A percentile compares a stretch with the other conserved stretches of the same genome.
These are phyloP conservation scores for Cyclopterus lumpus DNA, from an alignment of 2,797 vertebrate genomes.

Conservation along the genomic window DNA sequence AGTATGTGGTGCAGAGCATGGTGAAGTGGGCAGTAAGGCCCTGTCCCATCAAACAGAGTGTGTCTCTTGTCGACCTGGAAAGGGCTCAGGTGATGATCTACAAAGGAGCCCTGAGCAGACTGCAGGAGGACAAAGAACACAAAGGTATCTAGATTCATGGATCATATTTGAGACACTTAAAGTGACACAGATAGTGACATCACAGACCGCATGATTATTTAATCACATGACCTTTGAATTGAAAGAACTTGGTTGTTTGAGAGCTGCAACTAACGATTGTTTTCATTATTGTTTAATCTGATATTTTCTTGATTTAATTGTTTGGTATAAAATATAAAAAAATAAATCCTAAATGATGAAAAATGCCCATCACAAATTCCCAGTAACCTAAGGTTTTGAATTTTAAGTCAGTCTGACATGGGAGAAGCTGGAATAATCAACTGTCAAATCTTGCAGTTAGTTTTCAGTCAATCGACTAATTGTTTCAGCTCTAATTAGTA, in stretches of 20 bases:
- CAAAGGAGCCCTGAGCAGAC: constrained; percentile 80
- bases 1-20: constrained; percentile 88
- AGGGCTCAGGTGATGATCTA: constrained; percentile 88
- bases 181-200: no score
- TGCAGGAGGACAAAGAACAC: constrained; percentile 80
- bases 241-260: background rate
- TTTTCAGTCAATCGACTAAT: background rate
- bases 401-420: no score
- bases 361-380: background rate
- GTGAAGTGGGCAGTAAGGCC: constrained; percentile 87
- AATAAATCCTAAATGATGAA: background rate
- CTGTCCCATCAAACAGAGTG: constrained; percentile 85
- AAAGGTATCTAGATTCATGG: constrained; percentile 76
- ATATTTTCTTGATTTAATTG: background rate
- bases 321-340: background rate
- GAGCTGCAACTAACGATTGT: no score
- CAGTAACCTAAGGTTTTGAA: background rate
- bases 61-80: constrained; percentile 84
- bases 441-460: background rate
- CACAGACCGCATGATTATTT: constrained; percentile 5
- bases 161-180: background rate
- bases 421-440: no score
- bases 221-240: background rate
- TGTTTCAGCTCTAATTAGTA: background rate
- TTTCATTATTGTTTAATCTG: background rate